Conservation (phyloP, 2,888 invertebrate species). For the Euzophera pinguis region DNA sequence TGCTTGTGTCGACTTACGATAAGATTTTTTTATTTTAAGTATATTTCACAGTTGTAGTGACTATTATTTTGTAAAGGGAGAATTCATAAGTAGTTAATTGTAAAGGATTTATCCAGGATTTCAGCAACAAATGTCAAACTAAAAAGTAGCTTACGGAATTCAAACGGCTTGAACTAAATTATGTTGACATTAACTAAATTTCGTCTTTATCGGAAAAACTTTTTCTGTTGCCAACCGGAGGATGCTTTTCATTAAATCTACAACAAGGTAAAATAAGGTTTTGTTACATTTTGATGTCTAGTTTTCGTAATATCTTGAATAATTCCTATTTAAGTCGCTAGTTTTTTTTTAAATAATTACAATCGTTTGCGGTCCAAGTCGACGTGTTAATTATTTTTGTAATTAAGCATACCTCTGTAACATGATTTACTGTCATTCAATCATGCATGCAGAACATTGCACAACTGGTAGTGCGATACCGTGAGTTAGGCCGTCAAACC, state of each 20-base stretch:
- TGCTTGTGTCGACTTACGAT: neutral
- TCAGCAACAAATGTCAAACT: no score
- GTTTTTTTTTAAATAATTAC: neutral
- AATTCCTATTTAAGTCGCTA: neutral
- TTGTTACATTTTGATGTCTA: neutral
- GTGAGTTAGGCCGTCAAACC: neutral
- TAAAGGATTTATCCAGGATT: no score
- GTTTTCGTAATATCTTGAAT: neutral
- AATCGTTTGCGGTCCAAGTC: neutral
- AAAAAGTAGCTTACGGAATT: no score
- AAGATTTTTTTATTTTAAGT: no score
- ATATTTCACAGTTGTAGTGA: no score
- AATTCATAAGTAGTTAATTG: neutral
- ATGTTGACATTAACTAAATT: neutral
- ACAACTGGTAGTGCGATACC: constrained; percentile 16
- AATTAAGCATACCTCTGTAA: constrained; percentile 17
- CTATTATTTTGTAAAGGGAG: no score
- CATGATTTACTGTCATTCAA: constrained; percentile 23
- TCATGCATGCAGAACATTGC: constrained; percentile 22
- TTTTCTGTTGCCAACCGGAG: neutral
- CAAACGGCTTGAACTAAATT: no score
- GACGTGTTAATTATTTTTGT: constrained; percentile 14
- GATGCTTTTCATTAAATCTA: neutral
- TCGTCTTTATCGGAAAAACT: neutral
- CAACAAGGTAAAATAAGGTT: neutral